Base-by-base conservation (phyloP, 2,797 vertebrate genomes). In the Serranus cabrilla region DNA sequence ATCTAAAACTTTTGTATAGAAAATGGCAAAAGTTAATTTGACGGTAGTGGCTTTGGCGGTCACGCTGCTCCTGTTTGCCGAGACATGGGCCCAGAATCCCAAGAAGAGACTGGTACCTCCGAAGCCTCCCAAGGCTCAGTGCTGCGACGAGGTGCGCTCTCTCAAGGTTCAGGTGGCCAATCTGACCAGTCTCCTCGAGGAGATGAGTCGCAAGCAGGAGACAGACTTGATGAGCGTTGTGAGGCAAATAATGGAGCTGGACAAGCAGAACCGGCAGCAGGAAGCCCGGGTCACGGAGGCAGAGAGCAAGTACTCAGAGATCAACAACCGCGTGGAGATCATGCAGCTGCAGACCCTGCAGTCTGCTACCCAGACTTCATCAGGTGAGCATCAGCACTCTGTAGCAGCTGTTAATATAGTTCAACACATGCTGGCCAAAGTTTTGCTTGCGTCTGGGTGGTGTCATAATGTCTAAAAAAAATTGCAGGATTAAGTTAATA, bases 221-320 rank as follows among this genome's bases (percentile, higher is more conserved):
- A 80, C 86, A 0, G 97, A 98, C 92, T 89, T 97, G 93, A 94
- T 96, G 79, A 96, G 88, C 0, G 89, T 99, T 20, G 93, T 97
- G 73, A 94, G 96, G 95, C 96, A 99, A 94, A 95, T 98, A 88
- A 96, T 97, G 95, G 96, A 99, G 72, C 94, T 99, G 93, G 97
- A 99, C 78, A 95, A 96, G 71, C 94, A 83, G 80, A 94, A 95
- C 91, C 96, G 95, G 87, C 95, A 95, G 88, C 95, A 97, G 82
- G 97, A 98, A 88, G 88, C 92, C 0, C 94, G 98, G 11, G 96
- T 99, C 73, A 91, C 93, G 0, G 97, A 98, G 2, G 97, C 96
- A 0, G 98, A 99, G 93, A 96, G 96, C 96, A 99, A 97, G 82
- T 99, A 97, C 93, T 99, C 97, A 0, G 97, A 99, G 68, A 97